Base-by-base conservation (phyloP, 2,888 invertebrate genomes). In the Apodemia duryi region DNA sequence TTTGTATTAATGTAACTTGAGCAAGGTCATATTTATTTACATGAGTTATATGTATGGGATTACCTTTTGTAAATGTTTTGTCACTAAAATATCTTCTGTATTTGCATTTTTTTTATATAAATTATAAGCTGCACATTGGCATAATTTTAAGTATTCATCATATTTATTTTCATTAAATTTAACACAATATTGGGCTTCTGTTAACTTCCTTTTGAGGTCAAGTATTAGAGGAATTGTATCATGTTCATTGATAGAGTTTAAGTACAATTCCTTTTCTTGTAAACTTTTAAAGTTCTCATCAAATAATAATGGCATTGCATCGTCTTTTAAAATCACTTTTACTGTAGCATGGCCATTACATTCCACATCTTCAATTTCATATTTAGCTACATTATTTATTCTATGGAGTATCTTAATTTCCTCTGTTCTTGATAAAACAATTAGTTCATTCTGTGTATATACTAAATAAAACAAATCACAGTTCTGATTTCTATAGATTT, bases 381-480 rank as follows among this genome's bases (percentile, higher is more conserved):
- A 88, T 38, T 70, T 76, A 0, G 77, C 76, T 0, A 91, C 78
- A 69, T 83, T 77, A 1, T 54, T 64, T 0, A 91, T 69, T 72
- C 63, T 78, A 61, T 74, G 73, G 29, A 77, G 74, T 57, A 85
- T 61, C 49, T 69, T 21, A 3, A 85, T 69, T 10, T 72, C 72
- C 41, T 74, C 73, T 66, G 72, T 81, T 57, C 80, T 74, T 2
- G 82, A 82, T 41, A 91, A 61, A 61, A 91, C 77, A 4, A 76
- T 72, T 38, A 91, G 67, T 67, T 83, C 77, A 60, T 79, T 74
- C 5, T 70, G 71, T 28, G 76, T 69, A 5, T 65, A 67, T 0
- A 90, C 72, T 52, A 91, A 67, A 68, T 91, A 91, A 71, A 81
- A 89, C 1, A 86, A 72, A 2, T 83, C 77, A 67, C 80, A 80